Percentiles rank a stretch among this genome's conserved stretches.
Evolutionary conservation across 1,140 invertebrate genomes (phyloP).

Genomic region (Oncopodura yosiiana): DNA sequence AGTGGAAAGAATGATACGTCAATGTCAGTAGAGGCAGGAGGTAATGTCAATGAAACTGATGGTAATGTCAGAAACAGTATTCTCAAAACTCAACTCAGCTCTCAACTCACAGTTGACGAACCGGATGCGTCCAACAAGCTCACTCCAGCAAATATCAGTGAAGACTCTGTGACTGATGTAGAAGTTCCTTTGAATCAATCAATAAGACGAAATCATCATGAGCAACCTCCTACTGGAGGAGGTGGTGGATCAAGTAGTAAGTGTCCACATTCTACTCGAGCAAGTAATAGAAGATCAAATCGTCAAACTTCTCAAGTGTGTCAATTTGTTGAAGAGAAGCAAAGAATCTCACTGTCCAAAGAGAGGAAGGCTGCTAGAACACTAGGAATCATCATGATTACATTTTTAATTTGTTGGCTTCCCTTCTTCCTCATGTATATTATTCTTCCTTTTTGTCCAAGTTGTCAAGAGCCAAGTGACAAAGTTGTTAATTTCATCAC

Average conservation of each 20-base stretch:
- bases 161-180: conserved; percentile 54
- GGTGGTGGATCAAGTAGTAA: too few species aligned
- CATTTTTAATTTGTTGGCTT: conserved; percentile 92
- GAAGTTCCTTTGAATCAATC: conserved; percentile 29
- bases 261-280: too few species aligned
- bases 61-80: conserved; percentile 26
- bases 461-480: conserved; percentile 61
- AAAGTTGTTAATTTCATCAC: conserved; percentile 79
- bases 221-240: conserved; percentile 22
- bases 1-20: background rate
- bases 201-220: conserved; percentile 15
- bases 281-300: conserved; percentile 27
- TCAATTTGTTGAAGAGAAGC: conserved; percentile 86
- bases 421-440: conserved; percentile 95
- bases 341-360: conserved; percentile 81
- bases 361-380: conserved; percentile 84
- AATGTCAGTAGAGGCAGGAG: too few species aligned
- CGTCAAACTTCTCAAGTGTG: conserved; percentile 52
- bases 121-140: conserved; percentile 45
- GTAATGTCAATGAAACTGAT: conserved; percentile 23
- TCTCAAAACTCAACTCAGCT: conserved; percentile 18
- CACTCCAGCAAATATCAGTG: conserved; percentile 49
- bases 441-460: conserved; percentile 71
- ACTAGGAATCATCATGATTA: conserved; percentile 86
- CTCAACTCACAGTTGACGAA: conserved; percentile 29